Base-by-base conservation (phyloP, 2,797 vertebrate species). In the Ctenopoma kingsleyae region DNA sequence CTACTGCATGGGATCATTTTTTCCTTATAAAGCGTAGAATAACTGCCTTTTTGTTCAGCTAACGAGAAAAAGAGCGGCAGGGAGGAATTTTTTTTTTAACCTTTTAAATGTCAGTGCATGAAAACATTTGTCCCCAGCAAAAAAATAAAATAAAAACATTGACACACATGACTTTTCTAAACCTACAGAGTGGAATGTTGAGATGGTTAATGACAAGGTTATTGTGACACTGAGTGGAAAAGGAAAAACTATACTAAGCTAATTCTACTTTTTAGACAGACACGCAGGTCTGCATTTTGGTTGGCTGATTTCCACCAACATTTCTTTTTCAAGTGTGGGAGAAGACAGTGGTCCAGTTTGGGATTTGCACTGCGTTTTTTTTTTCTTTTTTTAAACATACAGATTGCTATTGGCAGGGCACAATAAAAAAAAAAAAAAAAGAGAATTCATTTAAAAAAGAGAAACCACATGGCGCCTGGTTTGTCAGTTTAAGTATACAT, bases 1-100 rank as follows among this genome's bases (percentile, higher is more conserved):
- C 97, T 96, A 97, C 96, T 96, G 97, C 95, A 92, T 94, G 88
- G 85, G 82, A 78, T 80, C 58, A 91, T 43, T 87, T 88, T 86
- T 87, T 85, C 80, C 81, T 88, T 86, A 82, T 87, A 95, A 97
- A 98, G 97, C 96, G 92, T 93, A 96, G 95, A 96, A 94, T 94
- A 74, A 97, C 95, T 95, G 95, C 94, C 95, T 88, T 95, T 95
- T 76, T 87, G 94, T 96, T 98, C 96, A 96, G 95, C 96, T 96
- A 96, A 93, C 92, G 93, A 93, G 94, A 90, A 93, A 90, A 82
- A 86, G 51, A 78, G 82, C 74, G 46, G 76, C 56, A 66, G 81
- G 83, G 84, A 77, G 68, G 69, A 71, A 19, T 46, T 22, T 57
- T 23, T 57, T 23, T 87, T 86, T 70, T 81, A 53, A 62, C 61